phyloP scores from a whole-genome alignment of 1,140 invertebrate genomes.

The Apocrypta bakeri region DNA sequence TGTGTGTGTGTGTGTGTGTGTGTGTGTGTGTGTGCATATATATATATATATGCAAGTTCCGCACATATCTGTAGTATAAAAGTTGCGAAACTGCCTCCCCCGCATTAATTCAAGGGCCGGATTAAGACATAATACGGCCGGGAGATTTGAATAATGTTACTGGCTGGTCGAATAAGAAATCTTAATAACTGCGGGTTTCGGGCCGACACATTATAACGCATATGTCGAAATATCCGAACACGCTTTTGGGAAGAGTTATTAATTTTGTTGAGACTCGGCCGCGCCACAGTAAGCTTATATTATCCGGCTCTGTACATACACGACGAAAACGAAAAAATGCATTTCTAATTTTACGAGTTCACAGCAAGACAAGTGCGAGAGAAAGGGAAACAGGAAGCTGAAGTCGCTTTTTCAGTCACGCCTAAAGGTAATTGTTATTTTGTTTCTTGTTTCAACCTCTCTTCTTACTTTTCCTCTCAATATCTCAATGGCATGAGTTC shows the following conservation, averaged over 20 bases:
- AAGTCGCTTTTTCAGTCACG: neutral
- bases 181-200: neutral
- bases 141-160: neutral
- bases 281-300: too few species aligned
- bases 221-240: neutral
- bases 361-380: slow-evolving; percentile 14
- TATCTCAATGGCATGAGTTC: neutral
- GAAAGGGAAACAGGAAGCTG: neutral
- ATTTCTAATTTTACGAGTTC: slow-evolving; percentile 27
- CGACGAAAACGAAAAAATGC: neutral
- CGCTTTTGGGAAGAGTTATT: neutral
- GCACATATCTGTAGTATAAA: too few species aligned
- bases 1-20: too few species aligned
- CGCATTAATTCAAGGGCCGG: neutral
- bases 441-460: neutral
- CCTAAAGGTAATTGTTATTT: neutral
- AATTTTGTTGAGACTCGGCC: neutral
- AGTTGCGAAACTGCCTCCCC: neutral
- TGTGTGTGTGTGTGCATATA: too few species aligned
- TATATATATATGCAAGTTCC: too few species aligned
- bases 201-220: neutral
- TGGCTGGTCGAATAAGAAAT: neutral
- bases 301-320: too few species aligned
- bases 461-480: neutral
- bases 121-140: neutral